phyloP scores from a whole-genome alignment of 2,797 vertebrate species.

The Acanthopagrus latus region DNA sequence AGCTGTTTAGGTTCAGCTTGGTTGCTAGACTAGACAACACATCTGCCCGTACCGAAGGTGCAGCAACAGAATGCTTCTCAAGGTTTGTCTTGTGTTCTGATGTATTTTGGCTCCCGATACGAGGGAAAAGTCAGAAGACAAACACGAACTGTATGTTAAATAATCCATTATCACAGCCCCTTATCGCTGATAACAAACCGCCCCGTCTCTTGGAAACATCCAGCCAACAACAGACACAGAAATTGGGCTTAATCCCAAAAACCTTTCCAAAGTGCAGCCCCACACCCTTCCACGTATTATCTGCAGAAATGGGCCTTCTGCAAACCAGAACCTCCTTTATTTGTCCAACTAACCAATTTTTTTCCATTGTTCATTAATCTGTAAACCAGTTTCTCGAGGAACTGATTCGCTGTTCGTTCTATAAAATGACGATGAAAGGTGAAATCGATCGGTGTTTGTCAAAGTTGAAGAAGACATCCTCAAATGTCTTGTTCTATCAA shows the following conservation, averaged over 20 bases:
- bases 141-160: constrained; percentile 60
- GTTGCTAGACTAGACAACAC: constrained; percentile 85
- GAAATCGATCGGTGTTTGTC: no score
- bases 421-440: no score
- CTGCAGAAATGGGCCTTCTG: constrained; percentile 9
- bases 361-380: no score
- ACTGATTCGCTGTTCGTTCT: no score
- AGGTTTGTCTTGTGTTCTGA: constrained; percentile 71
- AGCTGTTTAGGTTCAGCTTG: constrained; percentile 82
- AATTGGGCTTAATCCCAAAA: constrained; percentile 40
- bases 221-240: constrained; percentile 19
- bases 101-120: constrained; percentile 79
- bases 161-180: constrained; percentile 47
- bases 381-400: no score
- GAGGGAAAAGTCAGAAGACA: constrained; percentile 62
- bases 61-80: constrained; percentile 74
- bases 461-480: no score
- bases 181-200: constrained; percentile 60
- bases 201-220: constrained; percentile 38
- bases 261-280: constrained; percentile 31
- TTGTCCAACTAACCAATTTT: no score
- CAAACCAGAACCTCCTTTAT: constrained; percentile 35
- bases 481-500: no score
- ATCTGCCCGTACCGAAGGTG: constrained; percentile 69
- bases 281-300: constrained; percentile 24